Percentiles rank a stretch among this genome's conserved stretches.
Conservation (phyloP, 92 coral and sea anemone genomes). For the Porites rus region DNA sequence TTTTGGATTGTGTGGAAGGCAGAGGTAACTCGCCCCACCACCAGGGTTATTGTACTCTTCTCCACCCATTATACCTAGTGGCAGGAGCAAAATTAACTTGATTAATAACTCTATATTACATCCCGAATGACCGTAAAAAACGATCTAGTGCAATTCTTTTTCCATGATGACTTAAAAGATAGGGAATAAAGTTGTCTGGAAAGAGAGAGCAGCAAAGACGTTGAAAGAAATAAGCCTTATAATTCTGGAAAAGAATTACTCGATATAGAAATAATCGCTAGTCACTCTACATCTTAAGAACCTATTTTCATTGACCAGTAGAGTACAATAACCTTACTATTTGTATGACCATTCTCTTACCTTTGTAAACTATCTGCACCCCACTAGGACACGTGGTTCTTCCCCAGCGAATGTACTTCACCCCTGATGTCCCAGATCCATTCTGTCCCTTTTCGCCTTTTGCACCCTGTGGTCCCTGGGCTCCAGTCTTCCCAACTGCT, state of each 20-base stretch:
- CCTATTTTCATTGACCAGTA: background rate
- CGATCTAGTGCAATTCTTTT: too few species aligned
- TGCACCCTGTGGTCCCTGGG: background rate
- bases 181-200: too few species aligned
- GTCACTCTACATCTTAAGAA: too few species aligned
- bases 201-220: too few species aligned
- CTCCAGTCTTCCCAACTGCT: background rate
- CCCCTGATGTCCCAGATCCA: constrained; percentile 40
- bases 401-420: constrained; percentile 71
- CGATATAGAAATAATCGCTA: too few species aligned
- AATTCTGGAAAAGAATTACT: too few species aligned
- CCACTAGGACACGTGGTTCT: constrained; percentile 61
- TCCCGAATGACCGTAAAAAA: too few species aligned
- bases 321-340: too few species aligned
- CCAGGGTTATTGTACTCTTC: background rate
- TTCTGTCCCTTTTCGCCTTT: constrained; percentile 27
- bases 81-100: background rate
- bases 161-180: too few species aligned
- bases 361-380: constrained; percentile 39
- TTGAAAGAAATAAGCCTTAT: too few species aligned
- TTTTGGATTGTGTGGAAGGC: constrained; percentile 15
- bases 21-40: constrained; percentile 8
- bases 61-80: background rate
- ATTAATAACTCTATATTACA: too few species aligned
- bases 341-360: background rate